These are phyloP conservation scores for Xylocopa sonorina DNA, from an alignment of 1,140 invertebrate genomes.

Conservation along the genomic window DNA sequence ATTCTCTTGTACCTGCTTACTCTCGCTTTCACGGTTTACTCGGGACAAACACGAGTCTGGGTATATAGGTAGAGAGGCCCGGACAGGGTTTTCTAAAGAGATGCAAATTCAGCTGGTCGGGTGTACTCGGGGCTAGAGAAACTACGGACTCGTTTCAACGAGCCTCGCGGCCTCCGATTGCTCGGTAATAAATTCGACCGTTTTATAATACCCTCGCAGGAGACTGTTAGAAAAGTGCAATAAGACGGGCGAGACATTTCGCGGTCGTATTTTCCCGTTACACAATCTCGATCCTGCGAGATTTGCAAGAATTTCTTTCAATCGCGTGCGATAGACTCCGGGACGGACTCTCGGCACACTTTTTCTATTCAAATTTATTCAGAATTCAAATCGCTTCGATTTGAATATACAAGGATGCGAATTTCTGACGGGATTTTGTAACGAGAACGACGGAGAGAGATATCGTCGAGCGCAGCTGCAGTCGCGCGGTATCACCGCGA, in stretches of 20 bases:
- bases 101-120: conserved; percentile 10
- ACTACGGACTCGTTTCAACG: not conserved
- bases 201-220: not conserved
- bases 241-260: not conserved
- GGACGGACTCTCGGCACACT: not conserved
- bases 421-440: too few species aligned
- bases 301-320: not conserved
- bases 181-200: not conserved
- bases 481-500: not conserved
- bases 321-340: not conserved
- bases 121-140: not conserved
- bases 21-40: conserved; percentile 19
- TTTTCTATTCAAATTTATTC: not conserved
- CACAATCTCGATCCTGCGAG: too few species aligned
- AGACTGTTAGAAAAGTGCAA: not conserved
- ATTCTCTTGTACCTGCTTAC: not conserved
- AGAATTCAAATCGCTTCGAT: too few species aligned
- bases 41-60: conserved; percentile 12
- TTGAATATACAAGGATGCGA: too few species aligned
- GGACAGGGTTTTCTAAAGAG: not conserved
- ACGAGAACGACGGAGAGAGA: too few species aligned
- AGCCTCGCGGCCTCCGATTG: not conserved
- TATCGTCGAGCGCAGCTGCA: too few species aligned
- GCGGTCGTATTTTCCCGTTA: not conserved
- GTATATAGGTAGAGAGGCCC: not conserved